These are phyloP conservation scores for Strigops habroptila DNA, from an alignment of 2,113 vertebrate species.

Conservation along the genomic window DNA sequence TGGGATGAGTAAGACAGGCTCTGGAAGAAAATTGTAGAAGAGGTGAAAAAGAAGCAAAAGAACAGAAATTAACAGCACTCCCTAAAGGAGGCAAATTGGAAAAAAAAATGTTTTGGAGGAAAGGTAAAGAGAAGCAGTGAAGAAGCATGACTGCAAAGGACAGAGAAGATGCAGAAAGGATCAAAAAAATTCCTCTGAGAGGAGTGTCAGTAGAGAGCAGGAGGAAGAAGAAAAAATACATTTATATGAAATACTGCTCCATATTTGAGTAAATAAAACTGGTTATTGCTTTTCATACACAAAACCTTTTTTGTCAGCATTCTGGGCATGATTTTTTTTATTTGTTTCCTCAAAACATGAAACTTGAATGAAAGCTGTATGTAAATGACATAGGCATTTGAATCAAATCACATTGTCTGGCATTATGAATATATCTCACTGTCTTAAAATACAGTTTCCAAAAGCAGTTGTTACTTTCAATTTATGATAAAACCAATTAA, in stretches of 20 bases:
- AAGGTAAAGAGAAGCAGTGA: neutral
- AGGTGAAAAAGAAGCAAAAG: neutral
- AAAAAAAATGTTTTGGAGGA: neutral
- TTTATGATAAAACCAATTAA: neutral
- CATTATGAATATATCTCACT: neutral
- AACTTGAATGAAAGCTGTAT: neutral
- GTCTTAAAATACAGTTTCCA: neutral
- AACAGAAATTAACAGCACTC: neutral
- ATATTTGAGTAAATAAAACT: neutral
- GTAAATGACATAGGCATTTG: neutral
- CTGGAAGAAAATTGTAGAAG: neutral
- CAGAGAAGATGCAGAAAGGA: neutral
- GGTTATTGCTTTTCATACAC: neutral
- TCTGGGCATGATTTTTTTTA: neutral
- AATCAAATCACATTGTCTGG: neutral
- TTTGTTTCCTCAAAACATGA: neutral
- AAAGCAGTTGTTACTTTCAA: neutral
- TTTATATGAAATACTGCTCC: neutral
- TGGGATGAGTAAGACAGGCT: neutral
- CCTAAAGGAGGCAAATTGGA: neutral
- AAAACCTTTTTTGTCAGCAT: neutral
- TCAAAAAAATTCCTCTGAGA: constrained; percentile 1
- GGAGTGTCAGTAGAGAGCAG: neutral
- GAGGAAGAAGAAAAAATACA: neutral
- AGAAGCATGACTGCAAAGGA: neutral